Evolutionary conservation across 37 sponge, comb jelly and placozoan species (phyloP).

Genomic region (Crambe crambe): DNA sequence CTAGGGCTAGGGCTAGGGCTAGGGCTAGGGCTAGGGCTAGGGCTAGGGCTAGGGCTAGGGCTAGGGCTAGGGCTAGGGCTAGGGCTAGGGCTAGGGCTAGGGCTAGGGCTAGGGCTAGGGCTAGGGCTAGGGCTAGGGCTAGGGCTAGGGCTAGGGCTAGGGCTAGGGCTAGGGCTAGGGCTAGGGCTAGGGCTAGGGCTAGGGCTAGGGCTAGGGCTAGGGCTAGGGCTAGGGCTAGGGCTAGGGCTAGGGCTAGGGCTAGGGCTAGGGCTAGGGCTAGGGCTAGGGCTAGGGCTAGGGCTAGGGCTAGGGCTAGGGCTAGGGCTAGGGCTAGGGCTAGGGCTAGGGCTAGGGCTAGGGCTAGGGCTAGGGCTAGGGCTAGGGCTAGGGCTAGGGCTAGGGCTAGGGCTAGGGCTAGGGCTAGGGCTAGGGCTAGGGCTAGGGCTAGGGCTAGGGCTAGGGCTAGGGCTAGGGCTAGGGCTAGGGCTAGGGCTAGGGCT

Average conservation of each 20-base stretch:
- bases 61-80: slow-evolving; percentile 1
- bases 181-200: slow-evolving; percentile 1
- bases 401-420: slow-evolving; percentile 1
- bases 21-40: slow-evolving; percentile 1
- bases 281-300: slow-evolving; percentile 1
- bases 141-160: slow-evolving; percentile 1
- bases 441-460: slow-evolving; percentile 1
- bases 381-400: slow-evolving; percentile 1
- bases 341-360: slow-evolving; percentile 1
- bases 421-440: slow-evolving; percentile 1
- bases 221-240: slow-evolving; percentile 1
- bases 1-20: slow-evolving; percentile 1
- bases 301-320: slow-evolving; percentile 1
- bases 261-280: slow-evolving; percentile 1
- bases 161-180: slow-evolving; percentile 1
- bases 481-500: slow-evolving; percentile 1
- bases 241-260: slow-evolving; percentile 1
- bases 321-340: slow-evolving; percentile 1
- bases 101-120: slow-evolving; percentile 1
- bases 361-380: slow-evolving; percentile 1
- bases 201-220: slow-evolving; percentile 1
- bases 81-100: slow-evolving; percentile 1
- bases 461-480: slow-evolving; percentile 1
- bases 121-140: slow-evolving; percentile 1
- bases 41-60: slow-evolving; percentile 1